Percentiles rank a stretch among this genome's conserved stretches.
Conservation (phyloP, 2,888 invertebrate species). For the Crioceris asparagi region DNA sequence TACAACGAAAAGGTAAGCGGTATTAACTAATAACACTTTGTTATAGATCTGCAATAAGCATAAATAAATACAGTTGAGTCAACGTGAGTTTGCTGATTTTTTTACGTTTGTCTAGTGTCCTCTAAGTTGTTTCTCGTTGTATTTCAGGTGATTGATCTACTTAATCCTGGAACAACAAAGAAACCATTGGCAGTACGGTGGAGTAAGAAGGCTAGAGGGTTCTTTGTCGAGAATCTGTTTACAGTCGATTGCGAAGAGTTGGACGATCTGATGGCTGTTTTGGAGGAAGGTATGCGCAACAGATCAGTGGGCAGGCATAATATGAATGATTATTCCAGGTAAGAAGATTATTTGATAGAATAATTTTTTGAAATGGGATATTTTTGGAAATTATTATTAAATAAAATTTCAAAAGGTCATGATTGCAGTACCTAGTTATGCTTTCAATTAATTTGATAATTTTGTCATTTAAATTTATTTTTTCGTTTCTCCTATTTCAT, state of each 20-base stretch:
- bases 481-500: no score
- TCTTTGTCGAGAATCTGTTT: constrained; percentile 94
- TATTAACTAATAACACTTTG: no score
- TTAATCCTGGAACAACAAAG: constrained; percentile 75
- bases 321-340: constrained; percentile 80
- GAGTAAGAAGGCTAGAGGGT: constrained; percentile 86
- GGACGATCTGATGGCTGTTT: constrained; percentile 83
- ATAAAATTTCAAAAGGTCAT: no score
- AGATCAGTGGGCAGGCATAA: constrained; percentile 82
- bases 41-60: no score
- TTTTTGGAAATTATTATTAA: no score
- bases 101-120: background rate
- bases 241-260: constrained; percentile 88
- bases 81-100: background rate
- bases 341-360: constrained; percentile 4
- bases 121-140: background rate
- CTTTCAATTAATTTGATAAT: no score
- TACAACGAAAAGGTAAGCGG: constrained; percentile 89
- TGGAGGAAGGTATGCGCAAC: constrained; percentile 92
- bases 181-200: constrained; percentile 83
- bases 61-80: background rate
- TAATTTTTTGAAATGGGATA: no score
- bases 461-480: no score
- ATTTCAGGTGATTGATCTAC: constrained; percentile 78
- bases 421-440: no score